Base-by-base conservation (phyloP, 53 echinoderm and acorn worm species). In the Stichopus horrens region DNA sequence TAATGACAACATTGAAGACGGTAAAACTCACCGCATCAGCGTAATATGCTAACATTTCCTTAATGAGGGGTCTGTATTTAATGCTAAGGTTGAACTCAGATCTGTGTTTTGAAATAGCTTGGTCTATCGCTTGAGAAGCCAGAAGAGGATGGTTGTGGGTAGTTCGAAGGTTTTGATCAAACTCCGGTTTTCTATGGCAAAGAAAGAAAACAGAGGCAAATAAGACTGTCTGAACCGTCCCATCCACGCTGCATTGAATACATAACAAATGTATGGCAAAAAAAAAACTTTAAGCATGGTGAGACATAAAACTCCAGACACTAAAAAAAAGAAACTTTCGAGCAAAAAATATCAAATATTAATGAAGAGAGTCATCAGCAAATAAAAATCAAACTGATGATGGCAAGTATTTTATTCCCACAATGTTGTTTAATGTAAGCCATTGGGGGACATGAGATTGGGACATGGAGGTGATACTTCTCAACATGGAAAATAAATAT, bases 1-100 rank as follows among this genome's bases (percentile, higher is more conserved):
- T 1, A 67, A 11, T 67, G 37, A 37, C 68, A 1, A 67, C 3
- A 21, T 14, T 37, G 37, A 37, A 75, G 13, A 16, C 4, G 8
- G 16, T 75, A 51, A 0, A 11, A 79, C 86, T 60, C 74, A 96
- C 96, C 92, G 94, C 93, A 86, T 96, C 94, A 75, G 96, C 96
- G 86, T 96, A 96, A 86, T 91, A 93, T 21, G 75, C 57, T 77
- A 96, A 89, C 96, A 95, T 96, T 66, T 90, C 92, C 7, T 89
- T 90, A 78, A 96, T 91, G 54, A 95, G 91, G 14, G 96, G 96
- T n/a, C 91, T 91, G 81, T 92, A 91, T 74, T 95, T 96, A 86
- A 92, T 89, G 7, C 91, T 93, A n/a, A 96, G 90, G 74, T 94
- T 93, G 58, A 91, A 86, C 71, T 93, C 90, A 1, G 93, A 90